Evolutionary conservation across 2,888 invertebrate species (phyloP).

Genomic region (Ichneumon xanthorius): DNA sequence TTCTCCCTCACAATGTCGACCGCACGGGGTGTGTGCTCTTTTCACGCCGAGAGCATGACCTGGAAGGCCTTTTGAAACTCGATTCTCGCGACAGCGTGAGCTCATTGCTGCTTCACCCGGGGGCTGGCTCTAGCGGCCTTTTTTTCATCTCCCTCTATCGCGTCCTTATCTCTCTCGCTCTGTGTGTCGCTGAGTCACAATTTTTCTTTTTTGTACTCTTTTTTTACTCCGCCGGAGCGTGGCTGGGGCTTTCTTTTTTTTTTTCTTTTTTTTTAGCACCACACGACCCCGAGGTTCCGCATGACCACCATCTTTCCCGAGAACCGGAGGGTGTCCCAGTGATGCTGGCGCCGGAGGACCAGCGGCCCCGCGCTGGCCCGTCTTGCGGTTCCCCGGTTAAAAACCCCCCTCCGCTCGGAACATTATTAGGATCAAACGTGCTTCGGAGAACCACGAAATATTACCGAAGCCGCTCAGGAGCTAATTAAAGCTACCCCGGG

Average conservation of each 20-base stretch:
- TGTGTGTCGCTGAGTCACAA: slow-evolving; percentile 14
- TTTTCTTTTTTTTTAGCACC: slow-evolving; percentile 3
- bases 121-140: slow-evolving; percentile 61
- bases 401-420: not conserved
- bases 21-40: slow-evolving; percentile 66
- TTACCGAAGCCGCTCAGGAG: slow-evolving; percentile 5
- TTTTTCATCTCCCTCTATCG: slow-evolving; percentile 38
- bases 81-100: slow-evolving; percentile 75
- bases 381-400: slow-evolving; percentile 28
- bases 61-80: slow-evolving; percentile 75
- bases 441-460: slow-evolving; percentile 44
- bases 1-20: slow-evolving; percentile 63
- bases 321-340: slow-evolving; percentile 1
- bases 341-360: slow-evolving; percentile 9
- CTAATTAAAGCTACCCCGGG: slow-evolving; percentile 21
- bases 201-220: slow-evolving; percentile 14
- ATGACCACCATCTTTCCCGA: slow-evolving; percentile 19
- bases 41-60: slow-evolving; percentile 69
- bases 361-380: not conserved
- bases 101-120: slow-evolving; percentile 73
- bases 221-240: slow-evolving; percentile 11
- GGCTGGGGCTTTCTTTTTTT: not conserved
- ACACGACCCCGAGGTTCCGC: slow-evolving; percentile 44
- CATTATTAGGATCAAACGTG: slow-evolving; percentile 49
- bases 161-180: slow-evolving; percentile 53